Percentiles rank a stretch among this genome's conserved stretches.
Conservation (phyloP, 2,888 invertebrate genomes). For the Coleophora flavipennella region DNA sequence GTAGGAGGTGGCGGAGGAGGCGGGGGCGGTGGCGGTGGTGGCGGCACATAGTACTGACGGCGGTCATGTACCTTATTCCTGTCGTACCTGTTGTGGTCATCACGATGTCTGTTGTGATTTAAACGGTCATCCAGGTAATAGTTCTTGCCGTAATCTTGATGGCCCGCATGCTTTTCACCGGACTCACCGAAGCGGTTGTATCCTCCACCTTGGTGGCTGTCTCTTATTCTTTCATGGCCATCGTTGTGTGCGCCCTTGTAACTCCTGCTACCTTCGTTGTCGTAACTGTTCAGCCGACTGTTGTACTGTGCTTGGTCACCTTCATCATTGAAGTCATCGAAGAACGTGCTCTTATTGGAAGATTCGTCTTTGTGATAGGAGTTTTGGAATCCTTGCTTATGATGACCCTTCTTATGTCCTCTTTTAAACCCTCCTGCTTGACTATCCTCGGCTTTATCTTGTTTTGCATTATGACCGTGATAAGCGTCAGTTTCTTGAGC, state of each 20-base stretch:
- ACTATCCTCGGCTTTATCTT: constrained; percentile 59
- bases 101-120: constrained; percentile 52
- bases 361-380: constrained; percentile 81
- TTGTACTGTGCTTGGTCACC: constrained; percentile 59
- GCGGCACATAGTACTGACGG: constrained; percentile 39
- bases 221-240: constrained; percentile 48
- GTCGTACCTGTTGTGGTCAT: constrained; percentile 48
- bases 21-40: constrained; percentile 13
- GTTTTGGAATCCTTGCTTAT: constrained; percentile 78
- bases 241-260: constrained; percentile 60
- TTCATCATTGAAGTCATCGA: constrained; percentile 74
- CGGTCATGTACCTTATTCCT: constrained; percentile 48
- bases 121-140: constrained; percentile 58
- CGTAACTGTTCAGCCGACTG: constrained; percentile 48
- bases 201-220: constrained; percentile 51
- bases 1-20: constrained; percentile 8
- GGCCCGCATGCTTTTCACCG: constrained; percentile 48
- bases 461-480: constrained; percentile 52
- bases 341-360: constrained; percentile 78
- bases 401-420: constrained; percentile 78
- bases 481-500: constrained; percentile 56
- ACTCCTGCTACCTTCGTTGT: constrained; percentile 51
- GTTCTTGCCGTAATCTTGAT: constrained; percentile 58
- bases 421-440: constrained; percentile 53
- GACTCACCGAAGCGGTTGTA: constrained; percentile 53